Percentiles rank a stretch among this genome's conserved stretches.
phyloP scores from a whole-genome alignment of 2,888 invertebrate species.

The Masnerella sp. region DNA sequence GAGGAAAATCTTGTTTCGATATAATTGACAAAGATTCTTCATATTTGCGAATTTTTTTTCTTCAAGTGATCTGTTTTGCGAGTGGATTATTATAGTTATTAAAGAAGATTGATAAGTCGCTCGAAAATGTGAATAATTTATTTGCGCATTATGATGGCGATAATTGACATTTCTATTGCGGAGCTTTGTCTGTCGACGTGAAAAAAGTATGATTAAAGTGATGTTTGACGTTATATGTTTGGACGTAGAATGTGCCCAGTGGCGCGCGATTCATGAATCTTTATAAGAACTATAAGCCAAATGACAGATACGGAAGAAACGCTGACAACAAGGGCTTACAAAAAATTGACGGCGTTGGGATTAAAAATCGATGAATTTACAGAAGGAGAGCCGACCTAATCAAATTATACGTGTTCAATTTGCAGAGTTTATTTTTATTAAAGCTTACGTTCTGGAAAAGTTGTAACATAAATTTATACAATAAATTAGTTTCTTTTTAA shows the following conservation, averaged over 20 bases:
- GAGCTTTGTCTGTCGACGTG: neutral
- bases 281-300: slow-evolving; percentile 31
- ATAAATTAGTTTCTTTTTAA: too few relatives aligned
- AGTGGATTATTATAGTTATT: too few relatives aligned
- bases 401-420: slow-evolving; percentile 23
- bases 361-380: slow-evolving; percentile 38
- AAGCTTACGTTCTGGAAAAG: neutral
- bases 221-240: slow-evolving; percentile 12
- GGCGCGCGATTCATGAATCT: slow-evolving; percentile 28
- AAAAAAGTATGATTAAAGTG: slow-evolving; percentile 20
- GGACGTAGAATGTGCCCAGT: slow-evolving; percentile 8
- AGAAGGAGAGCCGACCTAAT: slow-evolving; percentile 8
- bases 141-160: neutral
- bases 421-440: slow-evolving; percentile 9
- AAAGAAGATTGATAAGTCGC: slow-evolving; percentile 1
- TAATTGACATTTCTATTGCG: slow-evolving; percentile 18
- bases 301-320: slow-evolving; percentile 12
- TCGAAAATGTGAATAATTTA: slow-evolving; percentile 6
- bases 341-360: slow-evolving; percentile 15
- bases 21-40: too few relatives aligned
- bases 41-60: neutral
- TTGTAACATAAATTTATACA: too few relatives aligned
- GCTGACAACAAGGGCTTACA: slow-evolving; percentile 11
- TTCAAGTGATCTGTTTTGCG: too few relatives aligned
- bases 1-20: too few relatives aligned